Percentiles rank a stretch among this genome's conserved stretches.
These are phyloP conservation scores for Onychomys arenicola DNA, from an alignment of 2,797 vertebrate genomes.

Conservation along the genomic window DNA sequence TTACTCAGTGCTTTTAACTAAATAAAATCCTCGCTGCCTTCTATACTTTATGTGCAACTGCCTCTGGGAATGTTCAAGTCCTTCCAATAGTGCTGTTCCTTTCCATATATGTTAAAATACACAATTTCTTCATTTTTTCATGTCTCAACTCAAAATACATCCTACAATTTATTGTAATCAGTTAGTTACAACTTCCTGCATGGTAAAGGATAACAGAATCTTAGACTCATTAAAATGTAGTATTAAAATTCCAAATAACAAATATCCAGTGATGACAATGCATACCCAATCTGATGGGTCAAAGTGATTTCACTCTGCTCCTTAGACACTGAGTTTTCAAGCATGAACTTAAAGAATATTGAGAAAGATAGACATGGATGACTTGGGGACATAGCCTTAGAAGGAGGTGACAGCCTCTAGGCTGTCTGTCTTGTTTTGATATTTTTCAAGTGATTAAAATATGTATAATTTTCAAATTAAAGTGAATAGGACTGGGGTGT, in stretches of 20 bases:
- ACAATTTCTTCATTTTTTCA: not conserved
- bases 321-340: not conserved
- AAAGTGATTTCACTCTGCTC: not conserved
- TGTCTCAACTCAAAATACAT: slow-evolving; percentile 5
- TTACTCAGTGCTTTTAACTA: not conserved
- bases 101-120: not conserved
- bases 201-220: not conserved
- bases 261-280: not conserved
- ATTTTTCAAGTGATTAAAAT: slow-evolving; percentile 39
- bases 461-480: not conserved
- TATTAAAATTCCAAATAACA: not conserved
- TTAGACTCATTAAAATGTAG: slow-evolving; percentile 7
- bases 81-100: not conserved
- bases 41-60: not conserved
- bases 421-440: not conserved
- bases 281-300: not conserved
- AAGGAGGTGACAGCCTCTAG: not conserved
- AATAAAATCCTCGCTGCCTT: not conserved
- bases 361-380: not conserved
- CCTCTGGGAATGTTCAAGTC: not conserved
- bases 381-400: not conserved
- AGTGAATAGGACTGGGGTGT: not conserved
- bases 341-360: not conserved
- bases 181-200: not conserved
- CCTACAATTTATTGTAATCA: not conserved